A percentile compares a stretch with the other conserved stretches of the same genome.
Evolutionary conservation across 2,888 invertebrate genomes (phyloP).

Genomic region (Labia minor): DNA sequence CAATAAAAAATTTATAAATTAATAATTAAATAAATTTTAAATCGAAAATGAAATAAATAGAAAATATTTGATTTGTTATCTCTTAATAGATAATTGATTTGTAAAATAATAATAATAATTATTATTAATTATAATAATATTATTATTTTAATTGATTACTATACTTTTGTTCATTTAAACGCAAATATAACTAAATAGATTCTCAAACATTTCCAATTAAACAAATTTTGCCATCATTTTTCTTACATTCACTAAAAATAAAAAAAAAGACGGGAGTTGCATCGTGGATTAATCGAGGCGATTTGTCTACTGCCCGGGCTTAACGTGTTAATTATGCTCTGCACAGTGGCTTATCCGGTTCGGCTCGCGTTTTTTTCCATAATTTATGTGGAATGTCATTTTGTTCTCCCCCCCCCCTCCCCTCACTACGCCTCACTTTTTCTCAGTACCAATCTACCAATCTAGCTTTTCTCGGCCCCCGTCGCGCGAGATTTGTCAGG

Average conservation of each 20-base stretch:
- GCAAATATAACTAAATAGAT: too few species aligned
- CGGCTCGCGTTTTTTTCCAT: not conserved
- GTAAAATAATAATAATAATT: too few species aligned
- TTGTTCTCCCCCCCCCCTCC: not conserved
- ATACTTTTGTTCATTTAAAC: too few species aligned
- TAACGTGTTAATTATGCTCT: not conserved
- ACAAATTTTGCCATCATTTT: not conserved
- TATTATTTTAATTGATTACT: too few species aligned
- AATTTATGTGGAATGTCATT: slow-evolving; percentile 1
- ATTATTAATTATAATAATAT: too few species aligned
- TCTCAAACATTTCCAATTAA: not conserved
- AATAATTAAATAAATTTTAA: too few species aligned
- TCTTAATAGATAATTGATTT: too few species aligned
- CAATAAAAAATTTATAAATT: too few species aligned
- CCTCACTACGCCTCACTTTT: too few species aligned
- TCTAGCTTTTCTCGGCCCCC: not conserved
- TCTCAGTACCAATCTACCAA: too few species aligned
- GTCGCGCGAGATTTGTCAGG: slow-evolving; percentile 1
- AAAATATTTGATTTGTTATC: too few species aligned
- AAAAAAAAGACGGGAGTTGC: not conserved
- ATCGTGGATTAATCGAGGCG: not conserved
- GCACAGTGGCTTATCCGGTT: slow-evolving; percentile 13
- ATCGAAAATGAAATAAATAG: too few species aligned
- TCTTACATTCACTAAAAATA: not conserved
- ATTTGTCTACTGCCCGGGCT: slow-evolving; percentile 1